Evolutionary conservation across 2,797 vertebrate species (phyloP), one percentile per base, ranked within the genome.

Genomic region (Urosaurus nigricauda): DNA sequence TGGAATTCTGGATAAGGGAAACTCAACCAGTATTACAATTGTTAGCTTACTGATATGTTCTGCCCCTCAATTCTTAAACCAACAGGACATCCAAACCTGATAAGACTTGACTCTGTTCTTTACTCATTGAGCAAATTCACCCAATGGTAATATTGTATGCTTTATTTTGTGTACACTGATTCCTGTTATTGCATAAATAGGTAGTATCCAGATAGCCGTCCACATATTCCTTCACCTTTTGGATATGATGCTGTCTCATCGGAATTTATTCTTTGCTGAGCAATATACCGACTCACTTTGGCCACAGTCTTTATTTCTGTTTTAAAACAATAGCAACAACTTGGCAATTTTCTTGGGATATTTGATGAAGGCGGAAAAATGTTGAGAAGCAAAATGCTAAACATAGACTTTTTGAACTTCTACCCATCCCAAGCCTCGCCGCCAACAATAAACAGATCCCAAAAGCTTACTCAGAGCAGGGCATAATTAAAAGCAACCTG

Each of bases 401-500:
- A 79, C 35, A 73, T 51, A 7, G 2, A 70, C 56, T 92, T 93
- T 71, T 83, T 70, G 80, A 93, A 68, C 79, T 35, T n/a, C 35
- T 71, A 13, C 26, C 77, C 81, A 26, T 87, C 68, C 80, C 63
- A 75, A 56, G 75, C 70, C 80, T 83, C 16, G 13, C 19, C 37
- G 40, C 71, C 56, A 70, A 26, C 32, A 60, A 70, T 89, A 94
- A 92, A 78, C 4, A 89, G 78, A 88, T 71, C 60, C 88, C 86
- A n/a, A 60, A 78, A 90, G 40, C 60, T 7, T 79, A 75, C 58
- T 86, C 71, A 91, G 87, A 87, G n/a, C 17, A 84, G 5, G 89
- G 73, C 63, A 60, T 71, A 94, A 90, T 85, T 94, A 92, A 91
- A 88, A 92, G 6, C 63, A 93, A 60, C n/a, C 71, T 83, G 74